Conservation (phyloP, 2,113 vertebrate genomes). For the Mungos mungo region DNA sequence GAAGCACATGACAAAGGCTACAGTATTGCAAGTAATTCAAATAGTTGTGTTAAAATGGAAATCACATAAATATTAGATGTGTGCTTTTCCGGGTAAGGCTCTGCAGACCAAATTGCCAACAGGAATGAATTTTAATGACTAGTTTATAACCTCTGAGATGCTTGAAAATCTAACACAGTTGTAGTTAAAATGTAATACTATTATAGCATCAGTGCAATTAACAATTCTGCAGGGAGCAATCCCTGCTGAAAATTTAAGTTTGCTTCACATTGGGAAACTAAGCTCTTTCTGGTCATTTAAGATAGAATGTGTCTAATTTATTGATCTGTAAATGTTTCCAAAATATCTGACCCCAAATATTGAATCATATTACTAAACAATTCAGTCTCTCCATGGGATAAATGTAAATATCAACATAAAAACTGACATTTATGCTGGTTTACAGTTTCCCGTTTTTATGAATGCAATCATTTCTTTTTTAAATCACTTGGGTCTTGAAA, state of each 20-base stretch:
- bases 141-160: constrained; percentile 72
- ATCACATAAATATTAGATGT: constrained; percentile 69
- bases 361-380: constrained; percentile 56
- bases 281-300: constrained; percentile 58
- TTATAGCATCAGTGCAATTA: constrained; percentile 60
- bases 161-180: constrained; percentile 61
- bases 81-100: constrained; percentile 25
- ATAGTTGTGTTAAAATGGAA: constrained; percentile 63
- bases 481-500: constrained; percentile 60
- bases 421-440: constrained; percentile 70
- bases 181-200: constrained; percentile 62
- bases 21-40: constrained; percentile 31
- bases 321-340: constrained; percentile 68
- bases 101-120: constrained; percentile 58
- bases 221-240: constrained; percentile 65
- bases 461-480: constrained; percentile 52
- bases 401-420: constrained; percentile 73
- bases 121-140: constrained; percentile 75
- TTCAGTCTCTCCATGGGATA: constrained; percentile 51
- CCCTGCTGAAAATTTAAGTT: constrained; percentile 52
- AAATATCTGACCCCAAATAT: constrained; percentile 68
- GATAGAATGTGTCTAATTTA: constrained; percentile 60
- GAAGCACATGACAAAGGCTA: background rate
- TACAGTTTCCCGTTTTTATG: constrained; percentile 62
- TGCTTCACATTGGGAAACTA: constrained; percentile 9